Conservation (phyloP, 2,888 invertebrate species). For the Eustalomyia histrio region DNA sequence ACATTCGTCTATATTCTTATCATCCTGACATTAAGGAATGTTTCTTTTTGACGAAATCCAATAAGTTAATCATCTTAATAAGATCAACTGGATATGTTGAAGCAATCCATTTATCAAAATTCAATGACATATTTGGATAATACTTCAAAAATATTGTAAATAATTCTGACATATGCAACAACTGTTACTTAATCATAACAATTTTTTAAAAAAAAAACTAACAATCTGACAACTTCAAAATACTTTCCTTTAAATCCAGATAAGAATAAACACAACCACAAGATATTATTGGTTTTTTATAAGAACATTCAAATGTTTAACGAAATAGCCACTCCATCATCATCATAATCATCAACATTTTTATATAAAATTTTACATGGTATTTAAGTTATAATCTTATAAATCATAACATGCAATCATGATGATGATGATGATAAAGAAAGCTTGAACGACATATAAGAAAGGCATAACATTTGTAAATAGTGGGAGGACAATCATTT, state of each 20-base stretch:
- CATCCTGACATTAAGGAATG: too few relatives aligned
- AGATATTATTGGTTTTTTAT: neutral
- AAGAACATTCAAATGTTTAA: conserved; percentile 13
- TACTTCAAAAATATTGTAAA: neutral
- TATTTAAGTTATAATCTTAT: conserved; percentile 24
- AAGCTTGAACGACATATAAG: neutral
- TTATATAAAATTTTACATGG: conserved; percentile 5
- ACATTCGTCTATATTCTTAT: too few relatives aligned
- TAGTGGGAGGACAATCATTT: conserved; percentile 12
- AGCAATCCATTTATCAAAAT: too few relatives aligned
- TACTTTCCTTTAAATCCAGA: neutral
- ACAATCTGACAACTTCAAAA: neutral
- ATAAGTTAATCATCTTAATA: too few relatives aligned
- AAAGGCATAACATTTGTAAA: neutral
- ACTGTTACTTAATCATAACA: neutral
- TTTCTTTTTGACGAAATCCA: too few relatives aligned
- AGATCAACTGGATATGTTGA: too few relatives aligned
- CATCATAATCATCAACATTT: conserved; percentile 25
- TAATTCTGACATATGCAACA: neutral
- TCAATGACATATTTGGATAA: too few relatives aligned
- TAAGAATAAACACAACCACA: conserved; percentile 12
- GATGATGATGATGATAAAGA: neutral
- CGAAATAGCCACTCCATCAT: conserved; percentile 37
- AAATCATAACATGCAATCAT: conserved; percentile 13
- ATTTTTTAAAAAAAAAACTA: too few relatives aligned